Evolutionary conservation across 2,797 vertebrate genomes (phyloP), one percentile per base, ranked within the genome.

Genomic region (Gymnocypris eckloni): DNA sequence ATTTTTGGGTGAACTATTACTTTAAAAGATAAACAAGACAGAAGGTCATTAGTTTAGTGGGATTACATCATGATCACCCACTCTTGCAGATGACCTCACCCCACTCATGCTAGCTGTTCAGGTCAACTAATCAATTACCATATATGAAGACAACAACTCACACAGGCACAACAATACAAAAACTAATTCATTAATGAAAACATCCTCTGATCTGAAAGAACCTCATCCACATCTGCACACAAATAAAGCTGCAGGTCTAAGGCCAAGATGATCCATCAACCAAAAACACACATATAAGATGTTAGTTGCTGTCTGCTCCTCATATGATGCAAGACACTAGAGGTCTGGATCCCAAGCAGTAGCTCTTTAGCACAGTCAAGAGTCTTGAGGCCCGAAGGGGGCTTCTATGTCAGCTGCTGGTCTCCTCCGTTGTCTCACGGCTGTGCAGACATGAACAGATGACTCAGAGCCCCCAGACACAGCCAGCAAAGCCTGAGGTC

Each of bases 401-500:
- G 43, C n/a, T 71, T 22, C 50, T 41, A 54, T 83, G 87, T 88
- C 87, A 89, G 89, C 87, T 88, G 85, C 82, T 82, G 79, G 82
- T 86, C 45, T 86, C 41, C 72, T 71, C 79, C 41, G 50, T 73
- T 76, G 70, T 70, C 75, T 66, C 52, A 48, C n/a, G 48, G 39
- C 50, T 25, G 33, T 78, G 59, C 66, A 88, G 70, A 88, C 85
- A 73, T 79, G 79, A 73, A 83, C 86, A 84, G 86, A 90, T 90
- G 86, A 90, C 85, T 88, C 86, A 86, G 71, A 88, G 79, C 87
- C 85, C 77, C 85, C 22, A 79, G 82, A 87, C 39, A 83, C 16
- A 61, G 73, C 54, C 56, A 84, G 79, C 70, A 59, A 45, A 81
- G 61, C 79, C 83, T 66, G 25, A 82, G 85, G 77, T 85, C 67